phyloP scores from a whole-genome alignment of 2,888 invertebrate genomes.

The Metopia argyrocephala region DNA sequence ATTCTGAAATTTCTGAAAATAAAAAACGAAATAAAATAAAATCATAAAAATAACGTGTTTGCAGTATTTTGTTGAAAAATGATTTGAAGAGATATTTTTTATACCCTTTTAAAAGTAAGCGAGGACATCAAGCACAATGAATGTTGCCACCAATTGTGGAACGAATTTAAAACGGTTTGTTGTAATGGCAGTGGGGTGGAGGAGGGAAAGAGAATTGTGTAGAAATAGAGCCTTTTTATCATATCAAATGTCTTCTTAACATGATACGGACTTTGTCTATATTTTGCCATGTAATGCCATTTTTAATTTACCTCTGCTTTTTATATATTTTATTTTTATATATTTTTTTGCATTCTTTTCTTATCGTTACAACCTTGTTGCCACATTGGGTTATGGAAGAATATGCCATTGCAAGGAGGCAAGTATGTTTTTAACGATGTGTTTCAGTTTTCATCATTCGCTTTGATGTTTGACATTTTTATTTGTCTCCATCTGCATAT shows the following conservation, averaged over 20 bases:
- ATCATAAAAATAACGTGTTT: slow-evolving; percentile 9
- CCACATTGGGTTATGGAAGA: neutral
- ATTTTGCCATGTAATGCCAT: neutral
- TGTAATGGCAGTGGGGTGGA: neutral
- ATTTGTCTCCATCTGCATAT: slow-evolving; percentile 28
- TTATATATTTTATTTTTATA: neutral
- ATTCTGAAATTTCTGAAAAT: neutral
- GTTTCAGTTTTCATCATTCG: slow-evolving; percentile 50
- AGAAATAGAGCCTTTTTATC: slow-evolving; percentile 2
- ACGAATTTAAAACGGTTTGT: neutral
- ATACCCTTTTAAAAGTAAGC: slow-evolving; percentile 29
- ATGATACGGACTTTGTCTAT: neutral
- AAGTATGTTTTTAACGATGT: slow-evolving; percentile 51
- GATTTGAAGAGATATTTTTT: slow-evolving; percentile 17
- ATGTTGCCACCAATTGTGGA: neutral
- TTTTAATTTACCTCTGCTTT: neutral
- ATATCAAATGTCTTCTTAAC: slow-evolving; percentile 33
- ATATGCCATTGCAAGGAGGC: slow-evolving; percentile 36
- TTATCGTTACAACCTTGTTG: slow-evolving; percentile 3
- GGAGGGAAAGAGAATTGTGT: neutral
- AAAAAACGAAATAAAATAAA: neutral
- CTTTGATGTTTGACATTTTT: slow-evolving; percentile 60
- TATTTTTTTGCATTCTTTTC: slow-evolving; percentile 23
- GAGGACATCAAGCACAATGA: slow-evolving; percentile 24
- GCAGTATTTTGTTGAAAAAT: slow-evolving; percentile 22